Percentiles rank a stretch among this genome's conserved stretches.
Evolutionary conservation across 2,797 vertebrate species (phyloP).

Genomic region (Manis crassicaudata): DNA sequence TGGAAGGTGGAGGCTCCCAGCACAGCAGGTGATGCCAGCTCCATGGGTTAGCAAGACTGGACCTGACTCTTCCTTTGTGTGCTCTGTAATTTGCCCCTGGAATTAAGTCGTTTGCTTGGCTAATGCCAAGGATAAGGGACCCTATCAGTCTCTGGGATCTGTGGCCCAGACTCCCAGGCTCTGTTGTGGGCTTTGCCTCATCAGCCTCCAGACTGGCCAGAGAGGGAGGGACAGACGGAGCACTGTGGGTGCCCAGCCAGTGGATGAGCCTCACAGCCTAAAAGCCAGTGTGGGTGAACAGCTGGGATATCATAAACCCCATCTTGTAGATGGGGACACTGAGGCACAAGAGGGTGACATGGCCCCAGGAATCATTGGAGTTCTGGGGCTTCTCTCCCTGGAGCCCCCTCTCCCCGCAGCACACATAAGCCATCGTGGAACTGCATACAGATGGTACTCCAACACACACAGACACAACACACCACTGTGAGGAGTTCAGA

Average conservation of each 20-base stretch:
- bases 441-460: too few species aligned
- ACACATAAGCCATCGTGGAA: background rate
- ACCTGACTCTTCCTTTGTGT: background rate
- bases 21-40: conserved; percentile 37
- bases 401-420: background rate
- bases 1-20: conserved; percentile 3
- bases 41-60: conserved; percentile 59
- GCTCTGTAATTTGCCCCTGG: conserved; percentile 76
- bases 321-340: background rate
- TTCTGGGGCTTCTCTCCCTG: background rate
- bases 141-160: conserved; percentile 72
- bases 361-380: background rate
- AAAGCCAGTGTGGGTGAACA: background rate
- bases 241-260: background rate
- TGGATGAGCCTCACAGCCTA: background rate
- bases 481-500: background rate
- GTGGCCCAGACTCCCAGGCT: conserved; percentile 69
- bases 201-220: conserved; percentile 56
- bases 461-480: background rate
- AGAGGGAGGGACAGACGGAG: background rate
- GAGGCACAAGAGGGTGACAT: background rate
- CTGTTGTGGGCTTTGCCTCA: conserved; percentile 47
- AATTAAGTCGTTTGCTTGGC: conserved; percentile 57
- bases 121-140: conserved; percentile 71
- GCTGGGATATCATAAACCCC: background rate